Evolutionary conservation across 2,888 invertebrate species (phyloP), one percentile per base, ranked within the genome.

Genomic region (Agrochola litura): DNA sequence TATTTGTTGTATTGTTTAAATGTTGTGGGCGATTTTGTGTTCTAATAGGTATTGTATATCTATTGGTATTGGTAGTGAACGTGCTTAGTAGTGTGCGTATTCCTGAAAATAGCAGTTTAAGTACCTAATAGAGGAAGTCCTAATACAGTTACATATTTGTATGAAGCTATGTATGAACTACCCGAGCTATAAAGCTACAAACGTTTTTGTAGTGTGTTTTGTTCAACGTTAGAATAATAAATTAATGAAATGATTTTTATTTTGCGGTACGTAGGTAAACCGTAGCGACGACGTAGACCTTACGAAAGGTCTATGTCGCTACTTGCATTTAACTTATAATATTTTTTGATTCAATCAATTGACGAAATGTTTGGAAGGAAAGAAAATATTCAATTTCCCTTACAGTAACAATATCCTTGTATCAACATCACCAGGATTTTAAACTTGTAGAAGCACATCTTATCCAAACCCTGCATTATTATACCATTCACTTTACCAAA

Each of bases 1-100:
- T 94, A 93, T 92, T 89, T 91, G 89, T 92, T 92, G 88, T 79
- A 81, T 82, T 84, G 80, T 88, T 72, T 86, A 86, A 79, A 82
- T 82, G 80, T 52, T 91, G 87, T 79, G 77, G 74, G 80, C 66
- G 84, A 65, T 78, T 83, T 83, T 83, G 75, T 60, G 70, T 78
- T 81, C 78, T 81, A 83, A 80, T 82, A 71, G 69, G 54, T 58
- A 43, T 60, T 56, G 19, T 19, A 22, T 22, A 22, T 52, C 6
- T 52, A 52, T 22, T 52, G 70, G 37, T 58, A 25, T 54, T 52
- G n/a, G n/a, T 30, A 22, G 52, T 52, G 65, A 58, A 69, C 66
- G 37, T 12, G 54, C 10, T 67, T 49, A 25, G 25, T n/a, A 0
- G 9, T 30, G 19, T 16, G 16, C 2, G 37, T n/a, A 14, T 22